Evolutionary conservation across 2,113 vertebrate genomes (phyloP), one percentile per base, ranked within the genome.

Genomic region (Enhydra lutris): DNA sequence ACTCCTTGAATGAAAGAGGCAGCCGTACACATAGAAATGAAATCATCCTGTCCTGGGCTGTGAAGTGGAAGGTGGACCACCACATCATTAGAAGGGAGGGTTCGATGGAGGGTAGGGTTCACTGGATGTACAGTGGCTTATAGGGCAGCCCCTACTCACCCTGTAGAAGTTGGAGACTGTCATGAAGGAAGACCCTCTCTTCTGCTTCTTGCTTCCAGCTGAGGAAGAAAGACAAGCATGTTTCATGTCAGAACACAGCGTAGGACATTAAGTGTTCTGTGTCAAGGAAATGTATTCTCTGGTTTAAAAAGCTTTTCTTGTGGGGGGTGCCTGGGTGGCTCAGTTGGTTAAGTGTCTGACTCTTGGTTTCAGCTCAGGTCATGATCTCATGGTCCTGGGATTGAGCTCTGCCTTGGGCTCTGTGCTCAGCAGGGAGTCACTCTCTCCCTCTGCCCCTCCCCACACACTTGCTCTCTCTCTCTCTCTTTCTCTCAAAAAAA

Each of bases 121-220:
- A 11, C 23, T 57, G 63, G 61, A 12, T 21, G 4, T 29, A 31
- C 21, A 24, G 63, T 57, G 13, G 42, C 31, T 52, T 82, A 47
- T 67, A 29, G 74, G 6, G 34, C 47, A 88, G 31, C 34, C 14
- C 29, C 55, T 36, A 45, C 95, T 98, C 76, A 98, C 89, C 89
- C 97, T 92, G 59, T 97, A 97, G 96, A 97, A 98, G 20, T 78
- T 97, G 81, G 96, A 98, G 36, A 96, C 91, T 2, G 96, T 98
- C 97, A 95, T 97, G 84, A 97, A 98, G 42, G 98, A 98, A 29
- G 97, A 97, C 0, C 86, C 81, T 93, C 94, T 97, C 81, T 98
- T 97, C 85, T 97, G 94, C 80, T 97, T 98, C 96, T 98, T 98
- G 55, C 79, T 76, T 82, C 79, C 34, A 95, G 97, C 97, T 98